Base-by-base conservation (phyloP, 2,797 vertebrate species). In the Chloroceryle amazona region DNA sequence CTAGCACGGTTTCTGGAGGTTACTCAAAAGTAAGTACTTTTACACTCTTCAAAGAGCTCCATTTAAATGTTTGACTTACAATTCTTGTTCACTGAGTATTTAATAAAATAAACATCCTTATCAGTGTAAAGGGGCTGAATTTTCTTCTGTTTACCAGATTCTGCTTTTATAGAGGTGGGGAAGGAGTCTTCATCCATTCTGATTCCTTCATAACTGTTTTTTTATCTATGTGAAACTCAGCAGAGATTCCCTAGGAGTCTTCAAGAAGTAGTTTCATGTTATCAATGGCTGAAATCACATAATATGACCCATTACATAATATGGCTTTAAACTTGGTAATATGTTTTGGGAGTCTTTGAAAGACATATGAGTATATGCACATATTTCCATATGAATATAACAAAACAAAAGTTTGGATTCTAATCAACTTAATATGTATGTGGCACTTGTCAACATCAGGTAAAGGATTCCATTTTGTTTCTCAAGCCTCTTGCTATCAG, bases 1-100 rank as follows among this genome's bases (percentile, higher is more conserved):
- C 1, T 65, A 22, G 33, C 8, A 22, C 20, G 74, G 13, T 79
- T 98, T 58, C 91, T 98, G 13, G 66, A 57, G 37, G 52, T 44
- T 4, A 51, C 73, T 86, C 49, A 90, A 63, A 96, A 83, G 98
- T 98, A 94, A 97, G 97, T 96, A 58, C 20, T 71, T 72, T 6
- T 31, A 29, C 14, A 12, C 18, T 23, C 23, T 63, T 84, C 28
- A 42, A 81, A 55, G 35, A 54, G 8, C 18, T 54, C 52, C 71
- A 11, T 51, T 92, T 90, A 51, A 75, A 49, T 52, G 16, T 67
- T 71, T 41, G 41, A 16, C 15, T 11, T 67, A 11, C 26, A 72
- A 21, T 65, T 91, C 18, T 72, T 58, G 19, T 33, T 81, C 11
- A 13, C 13, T 44, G 16, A 2, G 8, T 67, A 5, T 10, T 93